These are phyloP conservation scores for Terrapene triunguis DNA, from an alignment of 2,113 vertebrate genomes.

Conservation along the genomic window DNA sequence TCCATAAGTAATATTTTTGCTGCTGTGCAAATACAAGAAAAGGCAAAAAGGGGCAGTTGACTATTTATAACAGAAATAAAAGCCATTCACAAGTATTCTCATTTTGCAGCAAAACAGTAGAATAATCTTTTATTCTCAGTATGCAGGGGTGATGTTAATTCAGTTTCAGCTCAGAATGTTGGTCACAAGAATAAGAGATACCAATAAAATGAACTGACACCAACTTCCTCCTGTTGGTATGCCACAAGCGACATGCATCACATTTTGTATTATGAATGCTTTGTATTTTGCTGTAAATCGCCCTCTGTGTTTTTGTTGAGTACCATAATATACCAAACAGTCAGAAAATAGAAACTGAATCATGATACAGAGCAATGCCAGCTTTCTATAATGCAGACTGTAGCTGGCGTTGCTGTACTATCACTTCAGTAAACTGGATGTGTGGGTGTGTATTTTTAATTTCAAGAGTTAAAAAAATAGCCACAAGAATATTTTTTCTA, in stretches of 20 bases:
- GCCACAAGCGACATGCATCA: background rate
- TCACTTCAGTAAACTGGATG: background rate
- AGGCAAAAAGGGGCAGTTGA: fast-evolving
- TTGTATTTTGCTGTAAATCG: background rate
- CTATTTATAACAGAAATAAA: fast-evolving
- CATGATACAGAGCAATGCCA: background rate
- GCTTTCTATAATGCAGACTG: background rate
- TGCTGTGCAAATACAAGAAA: background rate
- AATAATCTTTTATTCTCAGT: background rate
- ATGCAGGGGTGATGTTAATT: fast-evolving
- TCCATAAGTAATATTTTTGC: background rate
- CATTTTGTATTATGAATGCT: background rate
- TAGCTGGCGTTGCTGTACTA: background rate
- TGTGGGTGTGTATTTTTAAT: background rate
- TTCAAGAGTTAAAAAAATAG: background rate
- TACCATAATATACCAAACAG: background rate
- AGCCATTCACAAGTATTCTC: background rate
- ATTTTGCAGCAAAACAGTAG: background rate
- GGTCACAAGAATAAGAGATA: background rate
- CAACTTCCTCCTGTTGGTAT: background rate
- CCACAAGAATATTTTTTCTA: background rate
- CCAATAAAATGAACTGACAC: background rate
- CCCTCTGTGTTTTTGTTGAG: background rate
- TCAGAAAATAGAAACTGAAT: background rate
- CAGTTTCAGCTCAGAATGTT: background rate